Conservation (phyloP, 1,140 invertebrate genomes). For the Zaprionus tsacasi region DNA sequence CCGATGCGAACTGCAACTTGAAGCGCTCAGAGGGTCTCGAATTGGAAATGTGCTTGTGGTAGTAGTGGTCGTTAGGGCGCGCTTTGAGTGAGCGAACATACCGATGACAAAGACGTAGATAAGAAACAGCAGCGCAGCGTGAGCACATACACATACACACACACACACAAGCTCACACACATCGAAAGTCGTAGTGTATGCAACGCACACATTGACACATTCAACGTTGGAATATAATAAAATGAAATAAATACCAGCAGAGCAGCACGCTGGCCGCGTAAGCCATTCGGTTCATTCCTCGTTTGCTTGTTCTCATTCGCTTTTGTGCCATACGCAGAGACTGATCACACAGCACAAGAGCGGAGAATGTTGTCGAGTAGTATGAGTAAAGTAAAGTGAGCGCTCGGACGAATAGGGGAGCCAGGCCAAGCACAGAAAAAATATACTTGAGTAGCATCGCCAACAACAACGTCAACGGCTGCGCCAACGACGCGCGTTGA, state of each 20-base stretch:
- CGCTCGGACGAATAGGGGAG: conserved; percentile 16
- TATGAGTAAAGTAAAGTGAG: conserved; percentile 27
- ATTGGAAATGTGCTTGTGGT: conserved; percentile 51
- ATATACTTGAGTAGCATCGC: conserved; percentile 58
- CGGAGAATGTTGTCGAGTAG: conserved; percentile 36
- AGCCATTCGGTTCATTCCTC: conserved; percentile 58
- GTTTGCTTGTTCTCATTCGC: conserved; percentile 56
- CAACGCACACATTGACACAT: conserved; percentile 21
- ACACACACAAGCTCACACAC: conserved; percentile 8
- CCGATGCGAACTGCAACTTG: conserved; percentile 67
- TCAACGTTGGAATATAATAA: conserved; percentile 76
- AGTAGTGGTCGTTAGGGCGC: conserved; percentile 77
- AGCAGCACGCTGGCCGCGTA: conserved; percentile 24
- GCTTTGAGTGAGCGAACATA: conserved; percentile 72
- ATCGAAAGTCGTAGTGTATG: background rate
- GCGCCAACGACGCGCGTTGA: conserved; percentile 50
- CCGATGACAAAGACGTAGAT: conserved; percentile 81
- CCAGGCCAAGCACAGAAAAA: conserved; percentile 27
- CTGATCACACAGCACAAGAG: conserved; percentile 28
- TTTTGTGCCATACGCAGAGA: conserved; percentile 35
- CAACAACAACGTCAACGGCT: conserved; percentile 32
- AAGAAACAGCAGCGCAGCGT: conserved; percentile 78
- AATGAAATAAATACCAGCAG: conserved; percentile 60
- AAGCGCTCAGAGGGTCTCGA: conserved; percentile 55
- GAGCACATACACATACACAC: conserved; percentile 37